Percentiles rank a stretch among this genome's conserved stretches.
Conservation (phyloP, 2,888 invertebrate species). For the Drosophila borborema region DNA sequence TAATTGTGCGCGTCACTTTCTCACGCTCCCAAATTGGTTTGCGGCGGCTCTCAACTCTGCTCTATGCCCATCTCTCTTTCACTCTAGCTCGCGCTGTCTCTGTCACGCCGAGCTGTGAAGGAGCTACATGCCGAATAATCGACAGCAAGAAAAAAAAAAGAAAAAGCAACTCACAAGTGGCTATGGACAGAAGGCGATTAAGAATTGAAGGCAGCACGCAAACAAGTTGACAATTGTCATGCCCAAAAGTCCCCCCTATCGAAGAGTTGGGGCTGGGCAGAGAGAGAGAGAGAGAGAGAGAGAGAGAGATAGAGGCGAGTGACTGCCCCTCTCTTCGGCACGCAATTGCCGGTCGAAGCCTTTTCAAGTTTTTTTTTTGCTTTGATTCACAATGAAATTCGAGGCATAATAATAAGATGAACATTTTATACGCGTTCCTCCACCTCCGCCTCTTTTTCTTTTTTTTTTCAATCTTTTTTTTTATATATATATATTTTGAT, state of each 20-base stretch:
- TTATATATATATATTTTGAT: constrained; percentile 3
- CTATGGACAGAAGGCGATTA: constrained; percentile 74
- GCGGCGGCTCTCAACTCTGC: constrained; percentile 11
- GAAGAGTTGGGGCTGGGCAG: neutral
- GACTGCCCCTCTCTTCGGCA: constrained; percentile 30
- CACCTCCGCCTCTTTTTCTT: neutral
- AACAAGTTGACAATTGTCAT: constrained; percentile 74
- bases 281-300: neutral
- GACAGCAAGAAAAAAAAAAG: constrained; percentile 18
- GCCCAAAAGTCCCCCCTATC: constrained; percentile 32
- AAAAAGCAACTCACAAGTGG: constrained; percentile 70
- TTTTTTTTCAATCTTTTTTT: constrained; percentile 20
- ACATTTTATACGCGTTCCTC: constrained; percentile 63
- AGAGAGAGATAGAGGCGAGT: neutral
- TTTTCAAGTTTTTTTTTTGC: constrained; percentile 61
- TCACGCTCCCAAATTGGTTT: constrained; percentile 75
- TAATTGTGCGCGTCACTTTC: constrained; percentile 73
- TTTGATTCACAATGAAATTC: constrained; percentile 74
- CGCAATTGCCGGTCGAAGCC: constrained; percentile 63
- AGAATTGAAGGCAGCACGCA: constrained; percentile 76
- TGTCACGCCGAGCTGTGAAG: constrained; percentile 18
- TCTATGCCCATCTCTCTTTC: constrained; percentile 5
- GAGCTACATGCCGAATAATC: constrained; percentile 31
- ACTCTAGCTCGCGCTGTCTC: neutral
- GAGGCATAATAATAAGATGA: constrained; percentile 74